phyloP scores from a whole-genome alignment of 2,797 vertebrate species.

The Ispidina picta region DNA sequence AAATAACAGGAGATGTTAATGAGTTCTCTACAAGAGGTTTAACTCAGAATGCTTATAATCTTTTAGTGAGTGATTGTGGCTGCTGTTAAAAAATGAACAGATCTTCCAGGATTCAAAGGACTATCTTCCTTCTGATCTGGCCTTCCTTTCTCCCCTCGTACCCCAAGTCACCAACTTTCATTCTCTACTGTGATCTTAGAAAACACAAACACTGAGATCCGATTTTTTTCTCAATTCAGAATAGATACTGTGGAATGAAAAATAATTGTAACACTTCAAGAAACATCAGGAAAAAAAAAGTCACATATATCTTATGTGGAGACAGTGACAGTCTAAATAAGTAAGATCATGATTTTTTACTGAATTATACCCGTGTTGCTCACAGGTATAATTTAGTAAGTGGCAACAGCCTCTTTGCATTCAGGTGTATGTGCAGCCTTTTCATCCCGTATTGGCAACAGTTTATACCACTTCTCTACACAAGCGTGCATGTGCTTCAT shows the following conservation, averaged over 20 bases:
- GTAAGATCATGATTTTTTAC: accelerated
- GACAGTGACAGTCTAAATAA: neutral
- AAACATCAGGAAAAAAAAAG: neutral
- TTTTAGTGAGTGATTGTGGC: neutral
- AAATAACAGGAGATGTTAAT: constrained; percentile 8
- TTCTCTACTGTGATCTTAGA: neutral
- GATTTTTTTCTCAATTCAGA: neutral
- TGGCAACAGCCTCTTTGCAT: neutral
- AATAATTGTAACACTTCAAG: neutral
- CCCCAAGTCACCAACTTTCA: neutral
- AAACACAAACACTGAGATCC: accelerated
- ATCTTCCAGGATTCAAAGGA: constrained; percentile 7
- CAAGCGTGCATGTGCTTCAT: neutral
- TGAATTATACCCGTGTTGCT: neutral
- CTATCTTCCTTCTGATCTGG: neutral
- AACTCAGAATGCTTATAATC: neutral
- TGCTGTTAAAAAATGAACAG: neutral
- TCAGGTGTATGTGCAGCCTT: neutral
- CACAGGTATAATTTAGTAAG: neutral
- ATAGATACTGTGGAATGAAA: neutral
- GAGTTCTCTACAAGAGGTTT: neutral
- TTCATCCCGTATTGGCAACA: accelerated
- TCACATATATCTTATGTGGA: neutral
- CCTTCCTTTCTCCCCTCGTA: neutral
- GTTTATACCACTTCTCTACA: accelerated